Percentiles rank a stretch among this genome's conserved stretches.
phyloP scores from a whole-genome alignment of 2,113 vertebrate species.

The Ailurus styani region DNA sequence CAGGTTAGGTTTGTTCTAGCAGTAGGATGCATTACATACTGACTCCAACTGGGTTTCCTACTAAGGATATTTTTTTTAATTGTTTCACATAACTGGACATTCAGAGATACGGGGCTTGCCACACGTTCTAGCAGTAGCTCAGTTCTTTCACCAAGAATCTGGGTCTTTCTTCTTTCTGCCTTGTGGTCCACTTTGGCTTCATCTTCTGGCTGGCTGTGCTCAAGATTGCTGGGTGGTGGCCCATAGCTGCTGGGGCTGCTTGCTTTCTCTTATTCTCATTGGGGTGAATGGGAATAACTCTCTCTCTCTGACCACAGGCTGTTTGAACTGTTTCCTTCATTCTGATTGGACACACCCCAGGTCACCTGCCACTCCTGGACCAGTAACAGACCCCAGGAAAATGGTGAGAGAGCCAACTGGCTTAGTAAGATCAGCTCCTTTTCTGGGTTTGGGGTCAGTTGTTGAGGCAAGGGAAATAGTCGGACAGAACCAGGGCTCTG shows the following conservation, averaged over 20 bases:
- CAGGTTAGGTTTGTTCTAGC: not conserved
- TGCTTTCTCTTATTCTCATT: not conserved
- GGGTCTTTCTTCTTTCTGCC: not conserved
- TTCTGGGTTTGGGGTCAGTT: not conserved
- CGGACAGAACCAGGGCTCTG: not conserved
- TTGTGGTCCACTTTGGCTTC: not conserved
- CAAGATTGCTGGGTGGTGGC: not conserved
- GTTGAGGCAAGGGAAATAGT: not conserved
- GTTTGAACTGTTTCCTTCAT: not conserved
- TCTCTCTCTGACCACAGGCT: not conserved
- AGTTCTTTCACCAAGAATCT: too few relatives aligned
- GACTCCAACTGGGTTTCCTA: not conserved
- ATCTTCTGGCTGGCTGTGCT: not conserved
- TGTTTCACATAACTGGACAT: not conserved
- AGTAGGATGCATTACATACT: rapidly evolving
- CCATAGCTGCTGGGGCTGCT: not conserved
- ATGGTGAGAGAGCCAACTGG: rapidly evolving
- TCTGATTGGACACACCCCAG: not conserved
- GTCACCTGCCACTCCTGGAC: not conserved
- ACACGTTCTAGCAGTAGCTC: not conserved
- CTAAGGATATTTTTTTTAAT: not conserved
- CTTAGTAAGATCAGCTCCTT: not conserved
- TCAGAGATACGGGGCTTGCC: not conserved
- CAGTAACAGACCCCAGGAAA: not conserved
- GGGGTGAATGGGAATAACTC: not conserved